phyloP scores from a whole-genome alignment of 1,140 invertebrate genomes.

The Himalopsyche phryganea region DNA sequence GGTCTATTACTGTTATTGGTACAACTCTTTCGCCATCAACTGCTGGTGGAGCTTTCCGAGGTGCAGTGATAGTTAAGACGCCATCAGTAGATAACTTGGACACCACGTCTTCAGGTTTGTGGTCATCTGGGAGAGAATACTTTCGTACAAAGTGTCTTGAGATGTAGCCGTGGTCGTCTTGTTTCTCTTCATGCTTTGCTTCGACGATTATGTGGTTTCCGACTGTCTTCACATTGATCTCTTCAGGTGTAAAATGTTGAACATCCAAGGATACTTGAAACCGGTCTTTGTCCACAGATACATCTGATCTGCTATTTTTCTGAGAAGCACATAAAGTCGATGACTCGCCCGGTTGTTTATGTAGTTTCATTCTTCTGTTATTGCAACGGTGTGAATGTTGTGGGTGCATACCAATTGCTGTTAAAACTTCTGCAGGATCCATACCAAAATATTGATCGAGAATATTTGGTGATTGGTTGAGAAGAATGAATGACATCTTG shows the following conservation, averaged over 20 bases:
- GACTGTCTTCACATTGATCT: slow-evolving; percentile 71
- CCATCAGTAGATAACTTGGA: slow-evolving; percentile 72
- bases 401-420: background rate
- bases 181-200: slow-evolving; percentile 66
- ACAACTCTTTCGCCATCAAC: slow-evolving; percentile 55
- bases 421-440: background rate
- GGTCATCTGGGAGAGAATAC: slow-evolving; percentile 62
- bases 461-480: background rate
- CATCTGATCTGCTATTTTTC: slow-evolving; percentile 8
- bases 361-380: background rate
- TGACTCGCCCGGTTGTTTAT: background rate
- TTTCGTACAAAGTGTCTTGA: slow-evolving; percentile 63
- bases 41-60: slow-evolving; percentile 48
- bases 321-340: background rate
- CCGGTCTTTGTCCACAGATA: slow-evolving; percentile 58
- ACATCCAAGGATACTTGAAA: slow-evolving; percentile 69
- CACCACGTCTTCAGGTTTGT: slow-evolving; percentile 59
- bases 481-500: no score
- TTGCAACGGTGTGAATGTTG: background rate
- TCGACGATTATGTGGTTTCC: slow-evolving; percentile 61
- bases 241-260: slow-evolving; percentile 72
- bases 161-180: slow-evolving; percentile 64
- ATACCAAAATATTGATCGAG: background rate
- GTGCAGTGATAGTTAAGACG: slow-evolving; percentile 63
- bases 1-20: slow-evolving; percentile 44